Base-by-base conservation (phyloP, 2,888 invertebrate species). In the Agriotes lineatus region DNA sequence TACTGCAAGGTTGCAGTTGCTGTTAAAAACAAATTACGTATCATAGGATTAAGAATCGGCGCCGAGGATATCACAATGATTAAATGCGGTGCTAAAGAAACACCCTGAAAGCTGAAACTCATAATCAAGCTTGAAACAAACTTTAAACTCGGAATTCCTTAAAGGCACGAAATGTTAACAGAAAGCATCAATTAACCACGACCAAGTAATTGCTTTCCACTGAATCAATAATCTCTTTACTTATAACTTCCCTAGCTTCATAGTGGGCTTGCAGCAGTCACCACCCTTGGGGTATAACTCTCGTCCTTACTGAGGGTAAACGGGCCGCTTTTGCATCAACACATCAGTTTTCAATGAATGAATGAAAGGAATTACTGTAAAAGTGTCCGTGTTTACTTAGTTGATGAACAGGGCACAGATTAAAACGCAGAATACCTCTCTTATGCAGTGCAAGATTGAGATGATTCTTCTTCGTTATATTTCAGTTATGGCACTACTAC, bases 311-410 rank as follows among this genome's bases (percentile, higher is more conserved):
- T 64, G 35, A 25, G 69, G 20, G 30, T 19, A 72, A 71, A 67
- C 37, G 63, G 48, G 64, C 69, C 19, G 44, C 54, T 39, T 67
- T 69, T 63, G 58, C 62, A 65, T 57, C 59, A 62, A 68, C 71
- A 63, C 60, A 59, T 60, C 67, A 54, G 60, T 48, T 60, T 65
- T 69, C 65, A 69, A 72, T 67, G 65, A 59, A 63, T 67, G 67
- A 70, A 68, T 71, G 70, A 72, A 74, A 72, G 71, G 60, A 72
- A 69, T 67, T 65, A 69, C 60, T 71, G 59, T 69, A 76, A 74
- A 70, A 72, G 73, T 75, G 74, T 74, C 67, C 73, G 70, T 76
- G 75, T 76, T 75, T 76, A 76, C 76, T 76, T 75, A 75, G 75
- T 75, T 76, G 76, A 76, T 76, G 76, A 76, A 70, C 71, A 70